phyloP scores from a whole-genome alignment of 2,113 vertebrate genomes.

The Pterocles orientalis region DNA sequence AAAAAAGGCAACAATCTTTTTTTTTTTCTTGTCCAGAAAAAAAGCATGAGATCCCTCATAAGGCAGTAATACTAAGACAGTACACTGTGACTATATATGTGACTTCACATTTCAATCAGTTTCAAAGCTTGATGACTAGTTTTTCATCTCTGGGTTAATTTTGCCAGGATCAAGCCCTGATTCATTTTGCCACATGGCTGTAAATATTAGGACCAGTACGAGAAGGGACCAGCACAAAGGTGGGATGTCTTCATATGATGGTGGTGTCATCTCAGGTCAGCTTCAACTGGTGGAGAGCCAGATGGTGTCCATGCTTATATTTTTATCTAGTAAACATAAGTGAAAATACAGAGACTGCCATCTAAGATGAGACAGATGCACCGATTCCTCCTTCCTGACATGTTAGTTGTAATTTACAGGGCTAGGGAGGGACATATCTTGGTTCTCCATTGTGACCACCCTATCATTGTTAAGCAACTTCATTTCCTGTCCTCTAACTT shows the following conservation, averaged over 20 bases:
- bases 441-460: rapidly evolving
- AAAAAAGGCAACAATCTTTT: background rate
- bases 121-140: background rate
- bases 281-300: background rate
- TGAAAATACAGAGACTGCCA: background rate
- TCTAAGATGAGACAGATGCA: background rate
- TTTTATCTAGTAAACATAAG: background rate
- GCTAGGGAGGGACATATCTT: background rate
- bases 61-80: background rate
- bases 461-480: background rate
- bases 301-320: background rate
- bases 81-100: background rate
- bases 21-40: background rate
- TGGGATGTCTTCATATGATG: background rate
- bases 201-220: background rate
- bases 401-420: background rate
- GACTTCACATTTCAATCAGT: background rate
- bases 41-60: background rate
- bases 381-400: background rate
- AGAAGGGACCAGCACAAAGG: background rate
- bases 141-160: background rate
- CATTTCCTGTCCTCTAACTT: background rate
- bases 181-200: background rate
- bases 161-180: background rate
- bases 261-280: background rate